These are phyloP conservation scores for Tragelaphus imberbis DNA, from an alignment of 2,113 vertebrate genomes.

Conservation along the genomic window DNA sequence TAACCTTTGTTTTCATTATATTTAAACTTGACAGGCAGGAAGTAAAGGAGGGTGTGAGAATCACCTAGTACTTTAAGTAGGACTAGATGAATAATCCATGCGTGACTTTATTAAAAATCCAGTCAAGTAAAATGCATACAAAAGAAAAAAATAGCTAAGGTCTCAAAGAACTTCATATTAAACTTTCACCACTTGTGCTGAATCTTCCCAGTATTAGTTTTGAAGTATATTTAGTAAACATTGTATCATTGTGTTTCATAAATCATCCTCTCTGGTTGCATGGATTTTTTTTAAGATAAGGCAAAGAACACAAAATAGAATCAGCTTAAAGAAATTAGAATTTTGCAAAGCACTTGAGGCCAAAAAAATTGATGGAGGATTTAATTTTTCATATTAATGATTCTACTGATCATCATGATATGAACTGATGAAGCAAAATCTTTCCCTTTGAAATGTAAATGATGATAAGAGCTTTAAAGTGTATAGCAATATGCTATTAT, in stretches of 20 bases:
- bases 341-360: not conserved
- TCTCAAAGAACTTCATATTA: not conserved
- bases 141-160: not conserved
- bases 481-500: not conserved
- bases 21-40: not conserved
- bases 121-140: not conserved
- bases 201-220: not conserved
- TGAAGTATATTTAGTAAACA: not conserved
- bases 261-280: not conserved
- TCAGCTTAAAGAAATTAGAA: conserved; percentile 5
- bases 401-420: conserved; percentile 25
- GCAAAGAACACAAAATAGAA: conserved; percentile 4
- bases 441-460: conserved; percentile 45
- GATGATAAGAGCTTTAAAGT: conserved; percentile 1
- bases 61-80: not conserved
- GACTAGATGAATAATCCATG: not conserved
- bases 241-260: not conserved
- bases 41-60: not conserved
- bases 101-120: not conserved
- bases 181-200: not conserved
- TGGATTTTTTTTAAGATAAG: conserved; percentile 20
- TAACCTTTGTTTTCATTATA: not conserved
- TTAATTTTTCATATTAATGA: conserved; percentile 30
- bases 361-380: not conserved
- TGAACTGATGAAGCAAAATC: not conserved